These are phyloP conservation scores for Meganola albula DNA, from an alignment of 2,888 invertebrate species.

Conservation along the genomic window DNA sequence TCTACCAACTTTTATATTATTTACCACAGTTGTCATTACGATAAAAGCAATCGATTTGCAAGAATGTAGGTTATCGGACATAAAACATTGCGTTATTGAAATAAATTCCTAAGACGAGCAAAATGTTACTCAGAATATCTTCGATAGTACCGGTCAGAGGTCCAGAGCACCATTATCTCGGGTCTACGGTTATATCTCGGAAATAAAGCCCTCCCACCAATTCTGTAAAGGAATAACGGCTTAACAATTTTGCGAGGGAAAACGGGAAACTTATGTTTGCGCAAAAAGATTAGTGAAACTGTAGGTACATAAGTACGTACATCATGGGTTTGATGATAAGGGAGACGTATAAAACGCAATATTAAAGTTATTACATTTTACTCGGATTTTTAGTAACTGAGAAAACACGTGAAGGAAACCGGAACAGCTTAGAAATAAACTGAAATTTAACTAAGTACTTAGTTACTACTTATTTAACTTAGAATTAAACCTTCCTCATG, in stretches of 20 bases:
- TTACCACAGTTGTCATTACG: constrained; percentile 8
- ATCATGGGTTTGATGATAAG: no score
- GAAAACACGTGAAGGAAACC: no score
- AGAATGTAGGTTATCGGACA: constrained; percentile 11
- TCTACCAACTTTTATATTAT: constrained; percentile 8
- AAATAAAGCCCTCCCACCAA: constrained; percentile 26
- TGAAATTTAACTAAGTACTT: no score
- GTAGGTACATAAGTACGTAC: constrained; percentile 11
- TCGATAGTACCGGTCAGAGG: constrained; percentile 40
- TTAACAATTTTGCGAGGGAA: constrained; percentile 15
- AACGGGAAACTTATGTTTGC: no score
- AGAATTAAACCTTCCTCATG: no score
- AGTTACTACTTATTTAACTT: no score
- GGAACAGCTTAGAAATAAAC: no score
- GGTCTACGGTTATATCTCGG: constrained; percentile 34
- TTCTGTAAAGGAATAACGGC: constrained; percentile 16
- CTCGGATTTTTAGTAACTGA: no score
- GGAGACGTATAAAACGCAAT: no score
- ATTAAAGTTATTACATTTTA: no score
- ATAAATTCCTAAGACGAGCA: constrained; percentile 31
- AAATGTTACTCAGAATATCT: constrained; percentile 33
- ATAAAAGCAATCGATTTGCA: constrained; percentile 7
- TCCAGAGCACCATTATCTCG: constrained; percentile 32
- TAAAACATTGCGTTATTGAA: constrained; percentile 34
- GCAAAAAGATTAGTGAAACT: no score